Conservation (phyloP, 2,888 invertebrate species). For the Ernsta delagoae region DNA sequence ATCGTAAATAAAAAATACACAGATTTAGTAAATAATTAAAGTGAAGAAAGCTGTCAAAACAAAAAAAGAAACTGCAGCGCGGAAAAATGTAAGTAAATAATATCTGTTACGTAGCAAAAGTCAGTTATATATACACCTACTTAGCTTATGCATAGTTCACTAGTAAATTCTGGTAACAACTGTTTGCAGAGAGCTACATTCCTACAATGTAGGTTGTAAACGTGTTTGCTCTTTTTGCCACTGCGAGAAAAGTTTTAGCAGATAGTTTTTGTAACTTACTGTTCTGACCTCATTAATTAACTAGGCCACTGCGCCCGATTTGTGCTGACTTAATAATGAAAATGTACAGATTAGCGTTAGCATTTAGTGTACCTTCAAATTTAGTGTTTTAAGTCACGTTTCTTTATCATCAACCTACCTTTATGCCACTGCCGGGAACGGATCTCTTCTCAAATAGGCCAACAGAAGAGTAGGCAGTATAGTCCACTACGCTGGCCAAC, state of each 20-base stretch:
- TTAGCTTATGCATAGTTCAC: too few relatives aligned
- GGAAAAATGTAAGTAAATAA: not conserved
- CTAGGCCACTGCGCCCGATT: not conserved
- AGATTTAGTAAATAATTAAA: too few relatives aligned
- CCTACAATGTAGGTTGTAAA: conserved; percentile 10
- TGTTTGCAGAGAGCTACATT: conserved; percentile 6
- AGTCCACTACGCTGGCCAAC: too few relatives aligned
- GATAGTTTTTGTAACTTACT: conserved; percentile 18
- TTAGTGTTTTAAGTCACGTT: too few relatives aligned
- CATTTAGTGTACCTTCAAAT: too few relatives aligned
- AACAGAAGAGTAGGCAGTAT: too few relatives aligned
- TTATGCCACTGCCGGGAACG: too few relatives aligned
- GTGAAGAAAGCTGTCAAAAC: too few relatives aligned
- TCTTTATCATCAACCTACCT: too few relatives aligned
- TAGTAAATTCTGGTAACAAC: conserved; percentile 6
- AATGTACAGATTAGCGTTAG: conserved; percentile 1
- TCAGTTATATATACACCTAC: not conserved
- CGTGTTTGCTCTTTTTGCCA: conserved; percentile 20
- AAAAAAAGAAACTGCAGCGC: too few relatives aligned
- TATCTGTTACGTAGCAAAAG: not conserved
- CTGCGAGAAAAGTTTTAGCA: conserved; percentile 11
- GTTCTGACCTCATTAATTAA: conserved; percentile 22
- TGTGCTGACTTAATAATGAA: conserved; percentile 3
- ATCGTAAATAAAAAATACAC: too few relatives aligned
- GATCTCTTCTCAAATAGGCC: too few relatives aligned